Conservation (phyloP, 1,140 invertebrate genomes). For the Odontomachus brunneus region DNA sequence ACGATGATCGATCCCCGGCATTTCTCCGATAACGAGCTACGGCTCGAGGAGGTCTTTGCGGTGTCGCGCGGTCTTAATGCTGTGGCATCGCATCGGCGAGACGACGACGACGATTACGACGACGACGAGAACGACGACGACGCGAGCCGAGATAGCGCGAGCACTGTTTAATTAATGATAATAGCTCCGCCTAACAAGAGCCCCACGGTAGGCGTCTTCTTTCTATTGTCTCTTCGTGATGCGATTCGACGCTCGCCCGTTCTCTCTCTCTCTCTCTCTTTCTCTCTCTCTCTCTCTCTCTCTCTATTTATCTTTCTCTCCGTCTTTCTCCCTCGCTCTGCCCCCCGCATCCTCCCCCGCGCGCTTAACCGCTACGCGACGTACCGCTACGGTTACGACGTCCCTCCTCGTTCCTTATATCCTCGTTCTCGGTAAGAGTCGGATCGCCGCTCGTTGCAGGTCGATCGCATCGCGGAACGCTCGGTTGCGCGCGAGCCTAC, state of each 20-base stretch:
- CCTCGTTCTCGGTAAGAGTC: slow-evolving; percentile 9
- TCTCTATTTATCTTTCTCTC: too few relatives aligned
- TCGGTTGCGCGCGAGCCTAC: slow-evolving; percentile 34
- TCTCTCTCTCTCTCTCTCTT: too few relatives aligned
- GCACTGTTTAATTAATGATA: slow-evolving; percentile 83
- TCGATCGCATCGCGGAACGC: slow-evolving; percentile 51
- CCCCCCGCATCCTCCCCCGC: too few relatives aligned
- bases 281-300: neutral
- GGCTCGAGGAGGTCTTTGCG: slow-evolving; percentile 77
- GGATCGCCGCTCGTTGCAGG: slow-evolving; percentile 20
- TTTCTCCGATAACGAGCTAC: slow-evolving; percentile 79
- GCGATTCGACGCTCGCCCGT: slow-evolving; percentile 44
- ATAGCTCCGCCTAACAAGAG: slow-evolving; percentile 79
- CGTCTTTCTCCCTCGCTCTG: slow-evolving; percentile 4
- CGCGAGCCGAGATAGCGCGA: slow-evolving; percentile 77
- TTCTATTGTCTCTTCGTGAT: slow-evolving; percentile 77
- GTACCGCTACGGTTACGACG: slow-evolving; percentile 26
- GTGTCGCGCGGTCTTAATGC: slow-evolving; percentile 79
- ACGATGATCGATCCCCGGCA: slow-evolving; percentile 46
- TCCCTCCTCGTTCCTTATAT: slow-evolving; percentile 9
- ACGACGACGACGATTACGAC: slow-evolving; percentile 3
- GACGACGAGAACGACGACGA: slow-evolving; percentile 14
- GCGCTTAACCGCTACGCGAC: neutral
- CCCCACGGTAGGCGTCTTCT: slow-evolving; percentile 73
- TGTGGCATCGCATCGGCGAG: slow-evolving; percentile 73